phyloP scores from a whole-genome alignment of 1,140 invertebrate genomes.

The Stegodyphus mimosarum region DNA sequence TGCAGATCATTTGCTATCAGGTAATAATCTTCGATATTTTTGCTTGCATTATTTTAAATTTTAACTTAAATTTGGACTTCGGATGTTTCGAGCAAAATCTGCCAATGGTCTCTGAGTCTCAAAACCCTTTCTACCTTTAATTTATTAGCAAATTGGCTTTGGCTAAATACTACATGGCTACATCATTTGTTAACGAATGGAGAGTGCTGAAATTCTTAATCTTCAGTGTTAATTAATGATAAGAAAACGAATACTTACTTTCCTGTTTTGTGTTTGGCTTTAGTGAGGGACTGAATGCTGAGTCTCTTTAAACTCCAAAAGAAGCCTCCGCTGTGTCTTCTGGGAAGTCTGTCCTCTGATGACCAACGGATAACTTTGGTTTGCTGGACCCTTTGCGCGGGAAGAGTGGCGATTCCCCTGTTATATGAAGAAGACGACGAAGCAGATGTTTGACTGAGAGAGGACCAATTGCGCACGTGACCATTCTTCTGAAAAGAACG shows the following conservation, averaged over 20 bases:
- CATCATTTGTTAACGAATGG: no score
- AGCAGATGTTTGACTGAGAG: slow-evolving; percentile 42
- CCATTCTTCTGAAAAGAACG: slow-evolving; percentile 40
- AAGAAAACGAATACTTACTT: slow-evolving; percentile 23
- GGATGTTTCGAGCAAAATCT: no score
- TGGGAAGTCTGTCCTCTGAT: slow-evolving; percentile 41
- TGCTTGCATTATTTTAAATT: no score
- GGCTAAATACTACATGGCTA: no score
- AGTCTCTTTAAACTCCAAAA: slow-evolving; percentile 55
- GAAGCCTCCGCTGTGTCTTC: slow-evolving; percentile 18
- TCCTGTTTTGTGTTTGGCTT: slow-evolving; percentile 57
- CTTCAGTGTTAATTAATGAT: neutral
- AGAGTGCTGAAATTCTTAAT: no score
- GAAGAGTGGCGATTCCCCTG: slow-evolving; percentile 20
- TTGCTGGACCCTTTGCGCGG: neutral
- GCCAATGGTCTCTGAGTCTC: no score
- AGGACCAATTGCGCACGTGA: slow-evolving; percentile 50
- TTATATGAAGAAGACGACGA: slow-evolving; percentile 16
- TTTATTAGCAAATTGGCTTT: no score
- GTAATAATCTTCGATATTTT: no score
- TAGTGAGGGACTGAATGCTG: slow-evolving; percentile 49
- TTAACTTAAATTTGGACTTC: no score
- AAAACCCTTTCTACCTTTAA: no score
- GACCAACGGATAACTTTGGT: slow-evolving; percentile 55
- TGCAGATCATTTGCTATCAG: no score